These are phyloP conservation scores for Balanococcus diminutus DNA, from an alignment of 2,888 invertebrate genomes.

Conservation along the genomic window DNA sequence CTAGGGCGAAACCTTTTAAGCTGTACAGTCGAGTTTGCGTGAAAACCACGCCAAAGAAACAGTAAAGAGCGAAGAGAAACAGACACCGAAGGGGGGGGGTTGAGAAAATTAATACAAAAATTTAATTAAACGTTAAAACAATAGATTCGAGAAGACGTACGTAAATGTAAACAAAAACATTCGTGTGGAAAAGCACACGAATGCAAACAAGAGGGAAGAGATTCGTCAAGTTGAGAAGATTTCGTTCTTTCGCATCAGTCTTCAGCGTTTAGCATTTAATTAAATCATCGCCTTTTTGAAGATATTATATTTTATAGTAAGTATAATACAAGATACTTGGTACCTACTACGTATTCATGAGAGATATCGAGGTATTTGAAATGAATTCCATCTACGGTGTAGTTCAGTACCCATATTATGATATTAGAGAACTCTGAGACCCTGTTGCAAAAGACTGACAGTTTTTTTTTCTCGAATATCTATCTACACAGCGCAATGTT, in stretches of 20 bases:
- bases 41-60: background rate
- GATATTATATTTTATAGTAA: background rate
- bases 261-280: background rate
- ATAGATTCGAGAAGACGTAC: background rate
- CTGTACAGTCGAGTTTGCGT: background rate
- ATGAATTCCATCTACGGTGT: too few relatives aligned
- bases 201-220: background rate
- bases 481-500: background rate
- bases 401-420: too few relatives aligned
- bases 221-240: background rate
- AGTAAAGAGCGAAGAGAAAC: background rate
- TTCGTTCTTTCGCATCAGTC: background rate
- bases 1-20: background rate
- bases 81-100: too few relatives aligned
- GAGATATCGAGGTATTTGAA: too few relatives aligned
- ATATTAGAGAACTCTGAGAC: too few relatives aligned
- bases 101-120: slow-evolving; percentile 22
- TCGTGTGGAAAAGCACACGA: background rate
- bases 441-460: too few relatives aligned
- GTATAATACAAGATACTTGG: too few relatives aligned
- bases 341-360: too few relatives aligned
- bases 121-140: slow-evolving; percentile 27
- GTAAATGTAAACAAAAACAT: background rate
- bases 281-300: slow-evolving; percentile 11
- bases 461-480: background rate